phyloP scores from a whole-genome alignment of 1,140 invertebrate species.

The Lucilia sericata region DNA sequence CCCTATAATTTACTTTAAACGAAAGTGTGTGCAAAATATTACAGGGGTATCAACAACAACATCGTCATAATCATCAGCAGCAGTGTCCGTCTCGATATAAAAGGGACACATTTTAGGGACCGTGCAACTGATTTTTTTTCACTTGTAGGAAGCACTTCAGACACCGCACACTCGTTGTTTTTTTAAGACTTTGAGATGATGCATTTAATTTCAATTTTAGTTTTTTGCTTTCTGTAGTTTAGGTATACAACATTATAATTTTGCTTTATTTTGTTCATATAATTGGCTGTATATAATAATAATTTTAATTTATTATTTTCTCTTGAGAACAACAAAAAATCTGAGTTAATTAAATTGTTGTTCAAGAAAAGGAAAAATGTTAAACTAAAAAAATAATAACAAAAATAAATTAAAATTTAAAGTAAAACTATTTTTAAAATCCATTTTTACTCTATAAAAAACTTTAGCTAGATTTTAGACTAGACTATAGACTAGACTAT shows the following conservation, averaged over 20 bases:
- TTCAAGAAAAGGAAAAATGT: neutral
- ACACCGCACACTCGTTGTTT: neutral
- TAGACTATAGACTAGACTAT: too few relatives aligned
- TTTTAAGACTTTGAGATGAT: neutral
- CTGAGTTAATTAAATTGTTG: neutral
- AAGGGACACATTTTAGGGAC: neutral
- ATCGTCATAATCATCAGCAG: neutral
- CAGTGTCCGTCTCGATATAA: neutral
- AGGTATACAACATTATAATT: neutral
- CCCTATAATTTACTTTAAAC: neutral
- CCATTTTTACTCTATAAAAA: too few relatives aligned
- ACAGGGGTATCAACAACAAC: neutral
- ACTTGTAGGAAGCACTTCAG: slow-evolving; percentile 15
- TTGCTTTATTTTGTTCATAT: neutral
- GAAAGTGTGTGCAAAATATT: neutral
- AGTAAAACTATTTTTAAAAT: too few relatives aligned
- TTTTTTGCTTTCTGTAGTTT: too few relatives aligned
- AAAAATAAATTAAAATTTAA: too few relatives aligned
- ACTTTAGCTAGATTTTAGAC: too few relatives aligned
- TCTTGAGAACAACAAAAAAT: neutral
- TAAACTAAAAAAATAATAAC: too few relatives aligned
- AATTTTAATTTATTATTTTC: slow-evolving; percentile 22
- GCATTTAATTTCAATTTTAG: neutral
- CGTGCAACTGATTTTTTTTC: neutral
- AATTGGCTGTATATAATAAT: neutral